Conservation (phyloP, 2,113 vertebrate genomes). For the Mormyrus iriodes region DNA sequence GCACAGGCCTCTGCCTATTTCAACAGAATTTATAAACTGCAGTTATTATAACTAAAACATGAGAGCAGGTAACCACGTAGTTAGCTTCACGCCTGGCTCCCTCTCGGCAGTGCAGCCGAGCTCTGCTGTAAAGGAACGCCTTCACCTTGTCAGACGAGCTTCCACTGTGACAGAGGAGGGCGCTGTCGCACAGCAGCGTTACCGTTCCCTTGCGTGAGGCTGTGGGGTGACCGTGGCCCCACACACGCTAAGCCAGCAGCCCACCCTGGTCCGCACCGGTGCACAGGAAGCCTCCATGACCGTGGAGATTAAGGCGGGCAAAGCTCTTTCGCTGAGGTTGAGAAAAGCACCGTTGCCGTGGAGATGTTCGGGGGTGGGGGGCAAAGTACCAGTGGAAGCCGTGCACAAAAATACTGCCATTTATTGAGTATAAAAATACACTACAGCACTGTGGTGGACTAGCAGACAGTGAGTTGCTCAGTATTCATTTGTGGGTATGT, state of each 20-base stretch:
- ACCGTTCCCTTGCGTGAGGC: no score
- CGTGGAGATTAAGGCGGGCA: background rate
- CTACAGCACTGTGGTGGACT: background rate
- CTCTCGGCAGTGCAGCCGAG: background rate
- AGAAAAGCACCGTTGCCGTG: background rate
- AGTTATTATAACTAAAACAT: background rate
- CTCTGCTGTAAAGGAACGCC: background rate
- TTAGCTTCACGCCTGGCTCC: background rate
- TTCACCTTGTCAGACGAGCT: background rate
- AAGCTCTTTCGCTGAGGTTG: background rate
- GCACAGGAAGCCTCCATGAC: background rate
- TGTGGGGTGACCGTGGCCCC: background rate
- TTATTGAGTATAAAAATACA: slow-evolving; percentile 1
- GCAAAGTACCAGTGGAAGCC: background rate
- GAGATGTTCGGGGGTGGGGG: background rate
- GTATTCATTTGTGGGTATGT: background rate
- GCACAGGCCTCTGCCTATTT: background rate
- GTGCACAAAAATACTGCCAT: background rate
- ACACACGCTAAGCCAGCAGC: no score
- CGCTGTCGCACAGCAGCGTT: background rate
- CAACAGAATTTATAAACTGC: background rate
- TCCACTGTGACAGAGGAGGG: background rate
- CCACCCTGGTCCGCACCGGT: no score
- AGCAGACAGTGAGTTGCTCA: background rate
- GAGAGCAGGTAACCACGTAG: background rate